Evolutionary conservation across 92 coral and sea anemone species (phyloP).

Genomic region (Nematostella vectensis): DNA sequence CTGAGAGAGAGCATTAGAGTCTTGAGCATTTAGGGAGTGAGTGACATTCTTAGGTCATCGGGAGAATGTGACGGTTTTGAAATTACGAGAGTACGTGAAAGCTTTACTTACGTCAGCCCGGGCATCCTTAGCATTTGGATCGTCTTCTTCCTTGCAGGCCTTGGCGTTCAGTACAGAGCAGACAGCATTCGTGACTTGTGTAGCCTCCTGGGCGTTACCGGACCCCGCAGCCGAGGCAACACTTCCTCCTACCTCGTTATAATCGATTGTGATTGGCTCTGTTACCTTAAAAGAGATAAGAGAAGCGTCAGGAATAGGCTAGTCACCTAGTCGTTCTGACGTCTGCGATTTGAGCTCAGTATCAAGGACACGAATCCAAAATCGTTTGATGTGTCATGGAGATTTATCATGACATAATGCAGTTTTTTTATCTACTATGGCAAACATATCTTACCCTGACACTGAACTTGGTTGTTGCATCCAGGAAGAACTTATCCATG

Average conservation of each 20-base stretch:
- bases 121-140: constrained; percentile 18
- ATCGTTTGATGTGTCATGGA: no score
- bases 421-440: no score
- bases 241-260: constrained; percentile 50
- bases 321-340: no score
- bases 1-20: no score
- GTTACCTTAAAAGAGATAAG: constrained; percentile 36
- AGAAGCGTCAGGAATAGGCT: background rate
- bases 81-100: no score
- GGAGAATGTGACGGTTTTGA: no score
- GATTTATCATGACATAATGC: no score
- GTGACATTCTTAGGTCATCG: no score
- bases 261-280: constrained; percentile 56
- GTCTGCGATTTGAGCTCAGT: no score
- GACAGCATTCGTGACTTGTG: constrained; percentile 66
- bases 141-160: constrained; percentile 35
- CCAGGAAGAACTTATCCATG: constrained; percentile 48
- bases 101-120: no score
- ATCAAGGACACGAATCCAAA: no score
- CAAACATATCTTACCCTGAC: constrained; percentile 81
- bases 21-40: no score
- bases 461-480: constrained; percentile 34
- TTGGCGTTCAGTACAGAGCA: constrained; percentile 75
- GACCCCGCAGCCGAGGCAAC: constrained; percentile 39
- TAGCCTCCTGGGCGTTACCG: constrained; percentile 68